Evolutionary conservation across 2,888 invertebrate species (phyloP), one percentile per base, ranked within the genome.

Genomic region (Dusona sp.): DNA sequence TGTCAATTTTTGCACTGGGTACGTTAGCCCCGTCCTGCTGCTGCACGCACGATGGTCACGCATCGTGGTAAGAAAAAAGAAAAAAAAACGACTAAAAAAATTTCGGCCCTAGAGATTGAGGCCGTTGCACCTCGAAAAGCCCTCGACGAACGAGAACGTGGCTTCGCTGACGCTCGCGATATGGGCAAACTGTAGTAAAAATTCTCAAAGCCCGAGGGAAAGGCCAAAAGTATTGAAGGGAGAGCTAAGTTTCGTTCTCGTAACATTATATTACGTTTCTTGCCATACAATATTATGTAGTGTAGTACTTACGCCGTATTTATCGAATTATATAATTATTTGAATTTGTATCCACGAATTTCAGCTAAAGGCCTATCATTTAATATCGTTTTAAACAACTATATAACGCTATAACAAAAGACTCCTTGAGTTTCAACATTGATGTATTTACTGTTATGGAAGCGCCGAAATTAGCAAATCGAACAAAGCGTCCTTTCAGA

Each of bases 81-180:
- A 38, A 74, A 75, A 74, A 83, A 77, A 82, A 74, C 9, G 45
- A 80, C 25, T 57, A 61, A 85, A 73, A 80, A 83, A 79, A 80
- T 90, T 91, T 93, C 89, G 92, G 92, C 93, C 92, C 93, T 93
- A 92, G 91, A 93, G 92, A 92, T 93, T 92, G 92, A 93, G 94
- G 93, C 91, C 93, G 90, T 93, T 94, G 93, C 93, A 93, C 93
- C 90, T 92, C 61, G 75, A 91, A 87, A 92, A 82, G 90, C 91
- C 92, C 91, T 92, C 92, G 91, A 90, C 84, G 85, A 83, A 87
- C 87, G 84, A 87, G 88, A 83, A 88, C 73, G 38, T 73, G 79
- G 84, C 57, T 85, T 70, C 79, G 83, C 65, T 57, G 57, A 67
- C 70, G 81, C 72, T 74, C 51, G 81, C 45, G 54, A 61, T 72